Percentiles rank a stretch among this genome's conserved stretches.
phyloP scores from a whole-genome alignment of 2,797 vertebrate genomes.

The Manis javanica region DNA sequence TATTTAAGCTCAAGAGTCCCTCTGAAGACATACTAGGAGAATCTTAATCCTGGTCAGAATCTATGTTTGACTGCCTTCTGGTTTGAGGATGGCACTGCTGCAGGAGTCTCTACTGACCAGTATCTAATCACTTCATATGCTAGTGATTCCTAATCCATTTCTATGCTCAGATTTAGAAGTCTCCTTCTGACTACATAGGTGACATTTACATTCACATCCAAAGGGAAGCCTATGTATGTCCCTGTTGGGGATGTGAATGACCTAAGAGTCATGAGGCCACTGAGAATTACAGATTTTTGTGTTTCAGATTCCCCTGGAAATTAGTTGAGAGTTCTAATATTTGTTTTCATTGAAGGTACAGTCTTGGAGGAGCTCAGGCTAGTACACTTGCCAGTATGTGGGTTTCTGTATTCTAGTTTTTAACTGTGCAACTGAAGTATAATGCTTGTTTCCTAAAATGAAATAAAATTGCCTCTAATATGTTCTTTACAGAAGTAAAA shows the following conservation, averaged over 20 bases:
- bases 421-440: neutral
- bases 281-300: neutral
- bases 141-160: neutral
- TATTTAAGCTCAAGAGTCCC: neutral
- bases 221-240: neutral
- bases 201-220: neutral
- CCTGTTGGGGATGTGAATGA: neutral
- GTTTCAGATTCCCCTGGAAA: neutral
- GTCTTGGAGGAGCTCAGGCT: neutral
- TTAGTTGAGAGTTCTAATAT: neutral
- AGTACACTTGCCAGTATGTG: neutral
- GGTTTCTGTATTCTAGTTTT: neutral
- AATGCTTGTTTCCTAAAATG: neutral
- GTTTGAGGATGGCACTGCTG: neutral
- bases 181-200: neutral
- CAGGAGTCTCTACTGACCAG: neutral
- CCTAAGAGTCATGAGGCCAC: neutral
- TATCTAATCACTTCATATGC: neutral
- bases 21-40: neutral
- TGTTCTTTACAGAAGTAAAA: neutral
- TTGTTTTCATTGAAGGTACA: neutral
- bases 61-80: neutral
- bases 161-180: neutral
- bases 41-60: neutral
- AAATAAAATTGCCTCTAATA: neutral